Evolutionary conservation across 2,113 vertebrate species (phyloP).

Genomic region (Carlito syrichta): DNA sequence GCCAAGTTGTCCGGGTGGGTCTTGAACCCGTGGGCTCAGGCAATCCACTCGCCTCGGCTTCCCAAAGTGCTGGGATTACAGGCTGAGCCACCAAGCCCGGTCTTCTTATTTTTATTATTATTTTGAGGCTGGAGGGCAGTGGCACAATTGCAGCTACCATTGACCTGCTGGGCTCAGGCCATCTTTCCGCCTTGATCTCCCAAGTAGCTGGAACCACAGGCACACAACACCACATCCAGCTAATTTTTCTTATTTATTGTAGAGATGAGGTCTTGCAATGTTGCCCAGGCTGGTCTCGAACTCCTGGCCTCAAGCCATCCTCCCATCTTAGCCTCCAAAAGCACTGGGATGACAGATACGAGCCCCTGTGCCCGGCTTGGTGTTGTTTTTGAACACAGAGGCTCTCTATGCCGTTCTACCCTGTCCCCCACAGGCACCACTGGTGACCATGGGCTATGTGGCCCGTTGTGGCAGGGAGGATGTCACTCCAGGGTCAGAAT

Average conservation of each 20-base stretch:
- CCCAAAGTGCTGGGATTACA: too few species aligned
- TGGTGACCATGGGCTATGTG: not conserved
- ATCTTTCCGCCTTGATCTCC: not conserved
- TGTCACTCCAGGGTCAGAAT: not conserved
- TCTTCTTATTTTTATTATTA: too few species aligned
- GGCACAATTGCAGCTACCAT: not conserved
- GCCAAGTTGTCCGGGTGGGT: too few species aligned
- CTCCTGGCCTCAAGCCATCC: not conserved
- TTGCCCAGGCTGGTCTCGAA: not conserved
- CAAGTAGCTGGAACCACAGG: not conserved
- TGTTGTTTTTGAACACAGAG: not conserved
- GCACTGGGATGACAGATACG: not conserved
- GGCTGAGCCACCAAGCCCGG: too few species aligned
- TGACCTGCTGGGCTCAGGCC: not conserved
- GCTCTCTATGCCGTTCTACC: rapidly evolving
- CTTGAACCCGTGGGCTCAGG: too few species aligned
- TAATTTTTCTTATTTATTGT: not conserved
- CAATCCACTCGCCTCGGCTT: too few species aligned
- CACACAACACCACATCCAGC: not conserved
- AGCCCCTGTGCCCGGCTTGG: rapidly evolving
- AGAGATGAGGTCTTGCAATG: not conserved
- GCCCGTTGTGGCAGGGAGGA: not conserved
- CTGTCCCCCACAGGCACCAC: not conserved
- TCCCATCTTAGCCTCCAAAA: not conserved
- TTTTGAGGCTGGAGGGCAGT: not conserved